A percentile compares a stretch with the other conserved stretches of the same genome.
Conservation (phyloP, 2,113 vertebrate genomes). For the Furnarius figulus region DNA sequence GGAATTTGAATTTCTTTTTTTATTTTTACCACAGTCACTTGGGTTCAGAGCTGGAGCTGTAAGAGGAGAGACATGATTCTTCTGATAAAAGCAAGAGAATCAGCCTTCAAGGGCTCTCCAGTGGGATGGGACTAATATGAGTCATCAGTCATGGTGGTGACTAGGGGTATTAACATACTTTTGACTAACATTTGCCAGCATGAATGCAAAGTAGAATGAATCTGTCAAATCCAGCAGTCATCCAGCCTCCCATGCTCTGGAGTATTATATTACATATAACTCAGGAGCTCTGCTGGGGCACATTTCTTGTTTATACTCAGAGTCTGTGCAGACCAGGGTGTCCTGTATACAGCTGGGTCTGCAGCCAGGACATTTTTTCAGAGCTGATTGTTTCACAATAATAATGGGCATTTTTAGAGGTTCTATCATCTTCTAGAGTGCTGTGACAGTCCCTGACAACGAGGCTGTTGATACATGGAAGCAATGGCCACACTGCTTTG, state of each 20-base stretch:
- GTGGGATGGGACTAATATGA: constrained; percentile 13
- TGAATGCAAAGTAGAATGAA: background rate
- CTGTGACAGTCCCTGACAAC: background rate
- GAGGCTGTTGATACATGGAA: accelerated
- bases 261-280: background rate
- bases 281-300: background rate
- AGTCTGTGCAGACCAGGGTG: background rate
- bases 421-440: background rate
- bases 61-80: background rate
- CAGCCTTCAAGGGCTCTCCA: constrained; percentile 27
- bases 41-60: background rate
- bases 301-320: background rate
- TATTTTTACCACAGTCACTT: background rate
- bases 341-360: background rate
- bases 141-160: constrained; percentile 28
- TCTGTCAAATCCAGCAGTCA: constrained; percentile 3
- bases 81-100: background rate
- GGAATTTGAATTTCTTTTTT: background rate
- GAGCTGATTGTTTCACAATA: background rate
- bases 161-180: constrained; percentile 13
- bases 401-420: background rate
- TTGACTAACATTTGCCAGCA: background rate
- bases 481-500: background rate
- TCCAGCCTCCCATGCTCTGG: background rate
- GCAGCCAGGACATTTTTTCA: background rate